Conservation (phyloP, 2,797 vertebrate species). For the Varecia variegata region DNA sequence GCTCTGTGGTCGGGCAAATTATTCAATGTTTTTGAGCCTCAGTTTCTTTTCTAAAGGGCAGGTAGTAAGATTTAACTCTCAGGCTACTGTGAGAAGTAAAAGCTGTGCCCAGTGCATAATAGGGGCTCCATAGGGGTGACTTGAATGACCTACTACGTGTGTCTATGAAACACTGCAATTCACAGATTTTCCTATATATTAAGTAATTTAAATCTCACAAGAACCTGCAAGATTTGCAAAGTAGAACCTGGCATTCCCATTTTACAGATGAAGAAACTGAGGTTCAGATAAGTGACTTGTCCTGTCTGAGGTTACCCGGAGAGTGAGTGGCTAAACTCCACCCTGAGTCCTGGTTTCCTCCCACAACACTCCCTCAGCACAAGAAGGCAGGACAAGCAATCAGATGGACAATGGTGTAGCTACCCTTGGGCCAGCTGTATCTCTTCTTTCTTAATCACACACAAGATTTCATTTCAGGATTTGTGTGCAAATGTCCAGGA, state of each 20-base stretch:
- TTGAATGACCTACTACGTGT: neutral
- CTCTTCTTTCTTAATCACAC: neutral
- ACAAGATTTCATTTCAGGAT: neutral
- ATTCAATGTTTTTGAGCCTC: neutral
- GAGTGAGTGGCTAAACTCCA: neutral
- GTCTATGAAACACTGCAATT: neutral
- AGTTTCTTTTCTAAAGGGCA: neutral
- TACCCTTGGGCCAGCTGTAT: accelerated
- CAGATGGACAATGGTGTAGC: too few species aligned
- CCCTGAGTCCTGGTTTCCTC: neutral
- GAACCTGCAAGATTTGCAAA: neutral
- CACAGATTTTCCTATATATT: neutral
- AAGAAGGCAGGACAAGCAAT: neutral
- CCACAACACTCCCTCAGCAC: neutral
- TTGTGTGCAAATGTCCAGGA: neutral
- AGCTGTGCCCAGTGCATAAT: neutral
- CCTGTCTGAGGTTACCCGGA: neutral
- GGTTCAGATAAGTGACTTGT: neutral
- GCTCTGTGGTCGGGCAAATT: neutral
- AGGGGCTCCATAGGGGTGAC: neutral
- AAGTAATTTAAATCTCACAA: neutral
- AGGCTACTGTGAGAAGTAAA: neutral
- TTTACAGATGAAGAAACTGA: conserved; percentile 27
- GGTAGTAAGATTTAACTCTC: neutral
- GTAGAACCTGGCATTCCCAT: neutral